Evolutionary conservation across 2,113 vertebrate species (phyloP), one percentile per base, ranked within the genome.

Genomic region (Xerus inauris): DNA sequence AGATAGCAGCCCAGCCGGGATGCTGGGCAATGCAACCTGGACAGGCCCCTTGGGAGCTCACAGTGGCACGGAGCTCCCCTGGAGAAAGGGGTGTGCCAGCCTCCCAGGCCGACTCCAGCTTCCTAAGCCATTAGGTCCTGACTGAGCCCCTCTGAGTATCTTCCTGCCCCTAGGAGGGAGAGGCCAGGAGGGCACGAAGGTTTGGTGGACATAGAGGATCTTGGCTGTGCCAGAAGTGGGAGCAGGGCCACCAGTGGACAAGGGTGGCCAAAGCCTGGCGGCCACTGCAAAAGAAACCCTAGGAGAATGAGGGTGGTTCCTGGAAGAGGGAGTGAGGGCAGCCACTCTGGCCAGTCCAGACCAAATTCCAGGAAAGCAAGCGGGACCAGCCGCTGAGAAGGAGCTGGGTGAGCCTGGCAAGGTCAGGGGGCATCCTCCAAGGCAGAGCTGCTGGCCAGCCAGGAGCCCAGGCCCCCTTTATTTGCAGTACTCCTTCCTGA

Each of bases 401-500:
- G 69, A 40, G 40, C 62, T 3, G 0, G 51, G 83, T 14, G 59
- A 86, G 83, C 49, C 0, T 1, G 0, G 16, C 35, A 40, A 59
- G 59, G 62, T 77, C 75, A 19, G 38, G 79, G 57, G 51, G 24
- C 0, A 19, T 69, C 82, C 79, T 86, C 67, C 10, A 3, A 62
- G 49, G 49, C 71, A 73, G 90, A 98, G 98, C 99, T 99, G 89
- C 99, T 99, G 99, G 99, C 98, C 99, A 98, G 99, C 99, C 99
- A 99, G 99, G 98, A 99, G 99, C 99, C 97, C 85, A 89, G 93
- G 75, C 65, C 20, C 4, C 32, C 88, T 98, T 99, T 98, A 99
- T 98, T 99, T 99, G 99, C 99, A 99, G 87, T 99, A 98, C 97
- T 99, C 99, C 97, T 99, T 99, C 97, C 99, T 98, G 98, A 99